Conservation (phyloP, 2,113 vertebrate species). For the Thryonomys swinderianus region DNA sequence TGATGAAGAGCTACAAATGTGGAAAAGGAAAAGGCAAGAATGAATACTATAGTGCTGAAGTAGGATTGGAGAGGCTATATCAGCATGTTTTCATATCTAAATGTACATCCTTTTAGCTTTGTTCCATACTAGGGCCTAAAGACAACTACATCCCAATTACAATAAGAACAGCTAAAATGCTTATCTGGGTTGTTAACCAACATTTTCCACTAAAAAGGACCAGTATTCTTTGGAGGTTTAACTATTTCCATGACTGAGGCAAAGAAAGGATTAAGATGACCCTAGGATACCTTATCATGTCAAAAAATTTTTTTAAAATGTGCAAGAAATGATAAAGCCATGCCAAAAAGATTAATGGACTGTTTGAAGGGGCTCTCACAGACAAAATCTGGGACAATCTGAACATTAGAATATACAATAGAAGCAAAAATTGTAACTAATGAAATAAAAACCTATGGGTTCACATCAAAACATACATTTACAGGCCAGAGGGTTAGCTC, state of each 20-base stretch:
- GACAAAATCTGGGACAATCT: neutral
- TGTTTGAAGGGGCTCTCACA: neutral
- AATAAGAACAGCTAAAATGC: neutral
- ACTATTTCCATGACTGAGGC: neutral
- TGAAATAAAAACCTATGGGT: neutral
- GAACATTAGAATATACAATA: neutral
- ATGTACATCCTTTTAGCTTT: neutral
- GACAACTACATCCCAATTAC: neutral
- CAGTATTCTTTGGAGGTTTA: neutral
- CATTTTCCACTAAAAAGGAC: conserved; percentile 13
- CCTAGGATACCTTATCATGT: neutral
- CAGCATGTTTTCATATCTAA: neutral
- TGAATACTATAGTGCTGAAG: neutral
- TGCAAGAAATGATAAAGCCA: neutral
- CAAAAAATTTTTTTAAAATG: neutral
- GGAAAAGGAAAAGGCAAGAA: neutral
- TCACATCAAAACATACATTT: neutral
- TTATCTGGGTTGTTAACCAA: conserved; percentile 6
- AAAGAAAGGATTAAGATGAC: conserved; percentile 1
- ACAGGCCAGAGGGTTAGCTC: too few relatives aligned
- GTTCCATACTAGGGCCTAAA: neutral
- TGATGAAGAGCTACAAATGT: neutral
- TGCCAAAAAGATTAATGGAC: neutral
- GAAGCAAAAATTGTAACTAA: conserved; percentile 13
- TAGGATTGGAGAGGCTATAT: neutral